Base-by-base conservation (phyloP, 2,888 invertebrate genomes). In the Mimachlamys varia region DNA sequence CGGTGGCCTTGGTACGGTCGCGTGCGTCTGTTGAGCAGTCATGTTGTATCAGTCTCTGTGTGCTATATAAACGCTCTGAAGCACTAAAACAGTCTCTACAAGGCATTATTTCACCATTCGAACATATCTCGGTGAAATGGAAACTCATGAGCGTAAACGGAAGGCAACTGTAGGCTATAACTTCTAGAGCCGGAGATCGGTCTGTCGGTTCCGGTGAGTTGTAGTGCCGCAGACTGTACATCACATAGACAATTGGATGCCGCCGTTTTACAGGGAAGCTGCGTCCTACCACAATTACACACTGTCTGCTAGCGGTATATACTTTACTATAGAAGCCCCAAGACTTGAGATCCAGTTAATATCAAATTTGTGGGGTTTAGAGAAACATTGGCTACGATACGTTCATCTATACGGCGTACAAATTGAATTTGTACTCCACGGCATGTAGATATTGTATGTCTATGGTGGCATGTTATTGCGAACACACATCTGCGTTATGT, bases 231-330 rank as follows among this genome's bases (percentile, higher is more conserved):
- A 22, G 22, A 58, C 27, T 76, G 76, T 27, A 33, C 76, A 76
- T 76, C 76, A 76, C 15, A 76, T 27, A 76, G 76, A 76, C 76
- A 76, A 76, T 76, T 76, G 76, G 76, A 76, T 17, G 62, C 22
- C 22, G 17, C 22, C 22, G 62, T 62, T 62, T n/a, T 62, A 76
- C 27, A 76, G 76, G 27, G 33, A 12, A 27, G 12, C 76, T 76
- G 33, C 76, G 76, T 22, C 15, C 76, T 33, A 76, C 76, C 76
- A 76, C 33, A 62, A 62, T 62, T 62, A 62, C 62, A 27, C 33
- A 76, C 76, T 76, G 76, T 76, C 76, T 76, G 76, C 33, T 76
- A 76, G 33, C 44, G 7, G 10, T 22, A 62, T 53, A 53, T 62
- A 22, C 22, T 62, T n/a, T 62, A 62, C 62, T n/a, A 27, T 4